phyloP scores from a whole-genome alignment of 2,113 vertebrate species.

The Neofelis nebulosa region DNA sequence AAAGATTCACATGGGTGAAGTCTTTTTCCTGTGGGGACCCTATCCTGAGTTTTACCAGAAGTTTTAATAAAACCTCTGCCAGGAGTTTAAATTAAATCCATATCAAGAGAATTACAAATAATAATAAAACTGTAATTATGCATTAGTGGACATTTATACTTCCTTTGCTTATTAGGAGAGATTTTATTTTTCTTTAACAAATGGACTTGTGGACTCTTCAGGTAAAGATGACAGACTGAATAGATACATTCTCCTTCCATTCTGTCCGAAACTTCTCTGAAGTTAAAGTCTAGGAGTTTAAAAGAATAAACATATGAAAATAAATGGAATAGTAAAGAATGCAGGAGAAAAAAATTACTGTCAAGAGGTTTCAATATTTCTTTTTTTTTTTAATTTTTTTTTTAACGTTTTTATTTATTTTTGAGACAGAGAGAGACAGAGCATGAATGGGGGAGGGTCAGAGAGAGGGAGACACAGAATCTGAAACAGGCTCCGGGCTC shows the following conservation, averaged over 20 bases:
- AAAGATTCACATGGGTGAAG: neutral
- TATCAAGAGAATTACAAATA: neutral
- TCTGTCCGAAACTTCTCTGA: neutral
- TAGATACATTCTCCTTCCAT: neutral
- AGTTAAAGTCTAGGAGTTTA: conserved; percentile 14
- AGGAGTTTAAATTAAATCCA: conserved; percentile 38
- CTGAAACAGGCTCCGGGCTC: no score
- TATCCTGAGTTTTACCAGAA: neutral
- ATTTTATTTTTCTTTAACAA: conserved; percentile 33
- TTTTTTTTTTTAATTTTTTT: no score
- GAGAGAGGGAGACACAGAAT: no score
- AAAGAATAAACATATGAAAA: neutral
- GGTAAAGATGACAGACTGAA: neutral
- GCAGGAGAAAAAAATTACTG: neutral
- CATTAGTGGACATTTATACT: conserved; percentile 6
- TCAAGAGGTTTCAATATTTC: neutral
- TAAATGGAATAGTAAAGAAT: neutral
- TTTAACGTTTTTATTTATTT: no score
- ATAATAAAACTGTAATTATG: neutral
- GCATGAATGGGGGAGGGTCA: no score
- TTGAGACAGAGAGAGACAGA: no score
- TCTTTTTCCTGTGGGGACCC: neutral
- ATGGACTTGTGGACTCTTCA: neutral
- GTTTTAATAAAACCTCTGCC: conserved; percentile 32
- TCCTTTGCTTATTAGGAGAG: conserved; percentile 2